Percentiles rank a stretch among this genome's conserved stretches.
phyloP scores from a whole-genome alignment of 2,888 invertebrate genomes.

The Drosophila merina region DNA sequence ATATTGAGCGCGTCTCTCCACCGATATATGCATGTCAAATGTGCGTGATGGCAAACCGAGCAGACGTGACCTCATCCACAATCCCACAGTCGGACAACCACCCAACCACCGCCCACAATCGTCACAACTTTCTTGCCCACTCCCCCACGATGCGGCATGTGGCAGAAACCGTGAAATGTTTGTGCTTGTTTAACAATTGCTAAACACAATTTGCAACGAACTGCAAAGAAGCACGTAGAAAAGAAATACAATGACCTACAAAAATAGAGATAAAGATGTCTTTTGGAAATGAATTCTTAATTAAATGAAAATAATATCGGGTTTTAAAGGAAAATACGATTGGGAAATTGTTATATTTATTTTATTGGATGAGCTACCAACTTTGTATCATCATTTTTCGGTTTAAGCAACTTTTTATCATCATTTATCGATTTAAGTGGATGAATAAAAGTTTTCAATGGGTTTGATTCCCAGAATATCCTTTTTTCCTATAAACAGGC shows the following conservation, averaged over 20 bases:
- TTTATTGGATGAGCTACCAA: too few species aligned
- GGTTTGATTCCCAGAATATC: background rate
- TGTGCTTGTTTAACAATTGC: conserved; percentile 32
- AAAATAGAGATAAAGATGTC: background rate
- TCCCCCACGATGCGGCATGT: conserved; percentile 17
- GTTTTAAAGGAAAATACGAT: too few species aligned
- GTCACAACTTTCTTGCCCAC: background rate
- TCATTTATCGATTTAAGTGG: background rate
- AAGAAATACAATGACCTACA: background rate
- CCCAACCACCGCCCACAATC: conserved; percentile 3
- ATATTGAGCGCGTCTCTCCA: conserved; percentile 9
- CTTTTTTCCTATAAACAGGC: background rate
- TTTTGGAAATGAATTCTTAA: background rate
- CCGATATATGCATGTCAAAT: conserved; percentile 32
- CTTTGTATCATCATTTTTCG: background rate
- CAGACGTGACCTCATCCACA: conserved; percentile 42
- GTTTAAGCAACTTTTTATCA: background rate
- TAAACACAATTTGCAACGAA: conserved; percentile 25
- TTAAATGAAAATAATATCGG: background rate
- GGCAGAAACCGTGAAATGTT: conserved; percentile 33
- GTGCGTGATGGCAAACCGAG: conserved; percentile 43
- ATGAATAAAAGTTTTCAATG: background rate
- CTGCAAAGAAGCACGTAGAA: conserved; percentile 8
- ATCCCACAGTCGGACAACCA: conserved; percentile 6
- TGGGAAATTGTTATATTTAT: too few species aligned